Conservation (phyloP, 2,888 invertebrate species). For the Apamea anceps region DNA sequence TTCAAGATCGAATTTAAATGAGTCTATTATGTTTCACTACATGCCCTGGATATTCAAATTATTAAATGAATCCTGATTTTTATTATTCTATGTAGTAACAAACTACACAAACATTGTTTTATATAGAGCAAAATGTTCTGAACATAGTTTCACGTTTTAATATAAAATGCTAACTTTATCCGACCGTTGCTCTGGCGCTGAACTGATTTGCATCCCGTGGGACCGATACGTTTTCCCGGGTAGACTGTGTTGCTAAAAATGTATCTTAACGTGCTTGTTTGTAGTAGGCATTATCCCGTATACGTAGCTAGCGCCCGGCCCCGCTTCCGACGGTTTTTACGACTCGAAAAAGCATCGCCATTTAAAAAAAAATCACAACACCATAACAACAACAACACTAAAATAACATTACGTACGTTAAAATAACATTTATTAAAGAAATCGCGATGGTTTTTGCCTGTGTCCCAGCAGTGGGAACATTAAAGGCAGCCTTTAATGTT, state of each 20-base stretch:
- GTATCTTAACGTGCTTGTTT: neutral
- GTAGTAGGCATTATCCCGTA: too few relatives aligned
- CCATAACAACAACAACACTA: too few relatives aligned
- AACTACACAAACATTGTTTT: too few relatives aligned
- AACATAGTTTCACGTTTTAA: neutral
- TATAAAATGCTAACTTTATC: slow-evolving; percentile 17
- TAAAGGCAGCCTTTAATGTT: neutral
- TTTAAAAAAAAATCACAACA: too few relatives aligned
- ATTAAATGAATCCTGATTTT: neutral
- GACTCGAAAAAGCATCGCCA: too few relatives aligned
- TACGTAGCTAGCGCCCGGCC: neutral
- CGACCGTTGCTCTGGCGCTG: slow-evolving; percentile 1
- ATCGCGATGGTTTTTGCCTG: neutral
- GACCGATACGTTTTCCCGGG: slow-evolving; percentile 24
- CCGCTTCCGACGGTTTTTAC: too few relatives aligned
- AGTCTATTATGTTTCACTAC: too few relatives aligned
- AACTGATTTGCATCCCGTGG: slow-evolving; percentile 36
- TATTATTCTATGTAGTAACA: neutral
- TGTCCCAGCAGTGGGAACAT: too few relatives aligned
- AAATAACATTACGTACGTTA: too few relatives aligned
- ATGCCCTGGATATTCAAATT: neutral
- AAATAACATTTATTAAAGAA: too few relatives aligned
- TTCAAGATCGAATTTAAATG: too few relatives aligned
- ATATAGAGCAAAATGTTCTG: neutral
- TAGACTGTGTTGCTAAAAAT: slow-evolving; percentile 6